These are phyloP conservation scores for Tyrannus savana DNA, from an alignment of 2,113 vertebrate species.

Conservation along the genomic window DNA sequence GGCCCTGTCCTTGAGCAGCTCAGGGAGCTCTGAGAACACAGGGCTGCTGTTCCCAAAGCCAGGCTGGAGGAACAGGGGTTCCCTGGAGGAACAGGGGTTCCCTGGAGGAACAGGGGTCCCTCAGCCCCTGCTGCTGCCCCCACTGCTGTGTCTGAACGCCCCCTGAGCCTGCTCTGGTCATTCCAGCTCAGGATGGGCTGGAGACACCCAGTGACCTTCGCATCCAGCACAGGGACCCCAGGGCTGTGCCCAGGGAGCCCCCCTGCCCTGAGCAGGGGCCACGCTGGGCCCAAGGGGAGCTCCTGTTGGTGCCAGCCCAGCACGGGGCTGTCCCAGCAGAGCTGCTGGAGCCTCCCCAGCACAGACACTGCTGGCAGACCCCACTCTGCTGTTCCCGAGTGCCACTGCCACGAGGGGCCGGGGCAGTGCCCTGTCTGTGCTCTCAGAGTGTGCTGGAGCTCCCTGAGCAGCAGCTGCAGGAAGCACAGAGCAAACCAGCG, in stretches of 20 bases:
- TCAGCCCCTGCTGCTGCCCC: background rate
- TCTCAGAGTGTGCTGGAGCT: background rate
- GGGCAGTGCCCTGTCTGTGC: background rate
- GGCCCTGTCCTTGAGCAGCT: background rate
- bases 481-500: background rate
- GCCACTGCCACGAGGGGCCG: background rate
- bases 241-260: background rate
- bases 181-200: background rate
- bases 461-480: background rate
- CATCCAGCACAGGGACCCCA: rapidly evolving
- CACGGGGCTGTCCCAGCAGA: background rate
- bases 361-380: background rate
- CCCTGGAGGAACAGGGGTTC: background rate
- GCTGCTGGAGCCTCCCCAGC: background rate
- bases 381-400: background rate
- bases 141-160: background rate
- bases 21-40: background rate
- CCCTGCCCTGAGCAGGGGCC: background rate
- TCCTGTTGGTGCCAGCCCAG: background rate
- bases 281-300: too few species aligned
- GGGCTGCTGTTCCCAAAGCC: rapidly evolving
- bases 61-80: background rate
- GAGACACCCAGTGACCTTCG: background rate
- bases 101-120: background rate
- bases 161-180: background rate